Conservation (phyloP, 92 coral and sea anemone species). For the Paramuricea clavata region DNA sequence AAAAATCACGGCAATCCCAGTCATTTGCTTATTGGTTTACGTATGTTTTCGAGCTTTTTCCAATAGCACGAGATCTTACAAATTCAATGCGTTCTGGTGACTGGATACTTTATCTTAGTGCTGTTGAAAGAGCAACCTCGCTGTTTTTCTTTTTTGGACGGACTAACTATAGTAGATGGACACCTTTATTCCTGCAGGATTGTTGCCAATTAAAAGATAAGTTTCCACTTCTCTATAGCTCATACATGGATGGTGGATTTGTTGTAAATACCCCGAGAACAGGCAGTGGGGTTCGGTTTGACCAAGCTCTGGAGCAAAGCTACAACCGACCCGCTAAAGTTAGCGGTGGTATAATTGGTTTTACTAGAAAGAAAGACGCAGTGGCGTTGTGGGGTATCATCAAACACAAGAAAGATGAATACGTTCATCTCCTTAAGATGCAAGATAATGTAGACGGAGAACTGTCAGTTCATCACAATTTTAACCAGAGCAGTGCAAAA, state of each 20-base stretch:
- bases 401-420: constrained; percentile 32
- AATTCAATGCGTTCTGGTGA: constrained; percentile 23
- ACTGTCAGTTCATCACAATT: constrained; percentile 25
- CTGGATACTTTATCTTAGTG: constrained; percentile 38
- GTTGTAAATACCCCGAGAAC: background rate
- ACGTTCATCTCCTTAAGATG: constrained; percentile 30
- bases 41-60: constrained; percentile 27
- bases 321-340: constrained; percentile 5
- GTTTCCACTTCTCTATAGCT: constrained; percentile 28
- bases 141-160: constrained; percentile 35
- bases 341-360: background rate
- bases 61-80: constrained; percentile 25
- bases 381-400: constrained; percentile 34
- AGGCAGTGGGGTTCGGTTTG: constrained; percentile 15
- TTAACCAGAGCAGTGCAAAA: constrained; percentile 4
- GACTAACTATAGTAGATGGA: constrained; percentile 25
- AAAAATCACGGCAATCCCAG: constrained; percentile 19
- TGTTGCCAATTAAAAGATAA: constrained; percentile 10
- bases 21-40: constrained; percentile 28
- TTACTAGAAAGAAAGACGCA: constrained; percentile 37
- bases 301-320: background rate
- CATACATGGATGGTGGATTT: constrained; percentile 30
- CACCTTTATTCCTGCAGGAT: constrained; percentile 31
- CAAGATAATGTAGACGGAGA: constrained; percentile 24
- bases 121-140: constrained; percentile 7